These are phyloP conservation scores for Urechis unicinctus DNA, from an alignment of 2,888 invertebrate species.

Conservation along the genomic window DNA sequence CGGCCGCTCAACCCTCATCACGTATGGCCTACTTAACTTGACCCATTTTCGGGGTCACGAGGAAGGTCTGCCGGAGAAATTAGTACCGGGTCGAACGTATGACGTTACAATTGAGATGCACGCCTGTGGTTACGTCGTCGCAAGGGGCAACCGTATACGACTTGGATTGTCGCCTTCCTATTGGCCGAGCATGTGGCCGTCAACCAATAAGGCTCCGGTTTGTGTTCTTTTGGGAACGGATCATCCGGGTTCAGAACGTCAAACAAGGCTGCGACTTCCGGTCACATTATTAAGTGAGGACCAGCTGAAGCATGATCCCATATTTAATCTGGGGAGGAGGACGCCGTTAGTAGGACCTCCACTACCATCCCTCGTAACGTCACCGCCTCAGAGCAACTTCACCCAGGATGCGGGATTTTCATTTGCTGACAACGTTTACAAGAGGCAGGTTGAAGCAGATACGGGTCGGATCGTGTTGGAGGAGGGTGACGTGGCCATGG, in stretches of 20 bases:
- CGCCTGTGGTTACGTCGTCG: not conserved
- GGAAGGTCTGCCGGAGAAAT: not conserved
- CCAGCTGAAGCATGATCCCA: too few relatives aligned
- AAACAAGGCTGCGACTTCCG: not conserved
- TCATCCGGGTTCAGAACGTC: too few relatives aligned
- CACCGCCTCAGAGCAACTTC: not conserved
- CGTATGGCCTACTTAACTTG: slow-evolving; percentile 8
- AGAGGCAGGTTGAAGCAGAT: not conserved
- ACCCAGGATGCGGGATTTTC: not conserved
- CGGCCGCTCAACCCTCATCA: slow-evolving; percentile 6
- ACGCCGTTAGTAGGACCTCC: not conserved
- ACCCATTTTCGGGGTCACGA: slow-evolving; percentile 7
- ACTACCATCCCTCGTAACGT: not conserved
- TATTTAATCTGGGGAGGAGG: not conserved
- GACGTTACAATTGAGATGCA: not conserved
- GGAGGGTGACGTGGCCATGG: not conserved
- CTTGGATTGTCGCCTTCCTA: not conserved
- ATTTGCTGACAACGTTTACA: not conserved
- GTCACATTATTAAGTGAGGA: not conserved
- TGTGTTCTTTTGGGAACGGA: not conserved
- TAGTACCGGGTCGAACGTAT: not conserved
- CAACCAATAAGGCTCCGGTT: not conserved
- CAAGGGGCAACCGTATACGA: not conserved
- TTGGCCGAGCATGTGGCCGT: not conserved
- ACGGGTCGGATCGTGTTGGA: not conserved